Evolutionary conservation across 2,797 vertebrate species (phyloP), one percentile per base, ranked within the genome.

Genomic region (Acanthurus tractus): DNA sequence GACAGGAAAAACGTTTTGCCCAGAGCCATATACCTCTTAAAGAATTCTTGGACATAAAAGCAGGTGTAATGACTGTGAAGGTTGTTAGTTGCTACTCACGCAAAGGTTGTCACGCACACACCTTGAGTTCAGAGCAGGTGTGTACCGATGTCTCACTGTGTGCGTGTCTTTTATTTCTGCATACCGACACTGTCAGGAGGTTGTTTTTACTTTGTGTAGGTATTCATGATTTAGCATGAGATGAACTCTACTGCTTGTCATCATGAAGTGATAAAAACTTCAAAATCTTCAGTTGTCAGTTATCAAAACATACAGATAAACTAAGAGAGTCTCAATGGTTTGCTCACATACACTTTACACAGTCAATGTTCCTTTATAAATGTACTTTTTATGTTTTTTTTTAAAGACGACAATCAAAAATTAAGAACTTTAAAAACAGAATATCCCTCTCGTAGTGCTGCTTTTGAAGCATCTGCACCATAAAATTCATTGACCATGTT

Each of bases 1-100:
- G 20, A 50, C 13, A 11, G 53, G 55, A 48, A 68, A 70, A 70
- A 75, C 49, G 69, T 88, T 89, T 92, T 88, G 90, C 92, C 90
- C 84, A 82, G 78, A 92, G 91, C 83, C 54, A 78, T 88, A 18
- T 56, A 87, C 71, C 70, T 74, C 74, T 76, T 55, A 69, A 82
- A 86, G 79, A 92, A 93, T 92, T 76, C 81, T 82, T 85, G 82
- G 87, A 93, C 89, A 93, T 95, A 91, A 93, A 93, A 93, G 89
- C 79, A 74, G 87, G 77, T 92, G 88, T 94, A 94, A 94, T 84
- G 86, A 89, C 82, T 94, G 88, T 91, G 84, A 92, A 89, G 83
- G 82, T 58, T 83, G 79, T 78, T 82, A 82, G 82, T 76, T 81
- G 65, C 73, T 92, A 78, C 85, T 92, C 90, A 94, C 85, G 91